Base-by-base conservation (phyloP, 1,140 invertebrate species). In the Sitophilus oryzae region DNA sequence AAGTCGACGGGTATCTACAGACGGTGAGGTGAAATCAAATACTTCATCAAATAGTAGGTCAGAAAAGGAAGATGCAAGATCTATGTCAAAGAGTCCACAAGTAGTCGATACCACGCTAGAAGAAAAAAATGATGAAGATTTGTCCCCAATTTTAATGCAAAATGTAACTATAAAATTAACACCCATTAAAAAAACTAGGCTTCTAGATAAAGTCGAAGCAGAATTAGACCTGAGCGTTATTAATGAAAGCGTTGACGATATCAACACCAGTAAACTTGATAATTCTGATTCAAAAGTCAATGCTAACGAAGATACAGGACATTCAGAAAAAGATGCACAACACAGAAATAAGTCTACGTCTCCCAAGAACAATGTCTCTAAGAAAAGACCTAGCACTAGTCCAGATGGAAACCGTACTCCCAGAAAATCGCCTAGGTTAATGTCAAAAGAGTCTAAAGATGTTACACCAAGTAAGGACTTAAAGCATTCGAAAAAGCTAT, bases 171-270 rank as follows among this genome's bases (percentile, higher is more conserved):
- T 54, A 1, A 47, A 30, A 21, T 8, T 46, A 19, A 54, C 52
- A n/a, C 44, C 44, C 20, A 10, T 54, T 19, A 54, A 54, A 19
- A 52, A 52, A 36, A 37, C 25, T 19, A 54, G 36, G 40, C 34
- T 54, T 21, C 0, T 50, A 5, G 53, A 56, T 16, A 49, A 43
- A 43, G 38, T 56, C 2, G 53, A 56, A 43, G 45, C 53, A 20
- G 46, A 56, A 15, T 35, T 56, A 10, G 53, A 56, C 35, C 45
- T 56, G 14, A 56, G 53, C 21, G 25, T 56, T 37, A 56, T 56
- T 21, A 56, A 56, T 25, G 53, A 56, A 22, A 56, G 45, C 23
- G 3, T 14, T 11, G 52, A 50, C 15, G 42, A 47, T 47, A 2
- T 18, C 11, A 49, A 23, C n/a, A 44, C 22, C n/a, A 34, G 34